Evolutionary conservation across 2,797 vertebrate genomes (phyloP).

Genomic region (Mallotus villosus): DNA sequence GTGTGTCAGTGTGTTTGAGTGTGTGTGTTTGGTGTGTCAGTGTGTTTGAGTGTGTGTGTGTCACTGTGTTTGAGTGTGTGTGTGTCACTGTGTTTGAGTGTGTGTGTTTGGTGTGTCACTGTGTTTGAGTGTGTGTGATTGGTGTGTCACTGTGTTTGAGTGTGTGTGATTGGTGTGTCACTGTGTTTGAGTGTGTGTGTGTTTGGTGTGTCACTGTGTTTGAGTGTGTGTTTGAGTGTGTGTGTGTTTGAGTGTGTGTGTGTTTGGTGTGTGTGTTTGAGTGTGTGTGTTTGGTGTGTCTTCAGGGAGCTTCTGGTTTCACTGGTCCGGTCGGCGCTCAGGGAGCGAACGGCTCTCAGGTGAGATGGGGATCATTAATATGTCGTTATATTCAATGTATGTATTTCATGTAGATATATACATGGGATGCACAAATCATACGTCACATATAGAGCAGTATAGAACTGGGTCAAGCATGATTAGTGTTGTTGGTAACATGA

Average conservation of each 20-base stretch:
- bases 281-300: slow-evolving; percentile 13
- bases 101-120: slow-evolving; percentile 12
- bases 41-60: slow-evolving; percentile 14
- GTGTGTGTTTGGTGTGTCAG: slow-evolving; percentile 15
- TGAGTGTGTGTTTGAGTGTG: slow-evolving; percentile 9
- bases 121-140: slow-evolving; percentile 9
- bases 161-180: slow-evolving; percentile 13
- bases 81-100: slow-evolving; percentile 5
- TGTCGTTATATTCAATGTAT: no score
- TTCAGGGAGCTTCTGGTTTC: slow-evolving; percentile 77
- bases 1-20: no score
- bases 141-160: slow-evolving; percentile 2
- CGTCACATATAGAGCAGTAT: background rate
- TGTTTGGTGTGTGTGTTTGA: background rate
- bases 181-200: slow-evolving; percentile 7
- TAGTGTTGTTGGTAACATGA: background rate
- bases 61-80: slow-evolving; percentile 8
- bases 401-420: no score
- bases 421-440: no score
- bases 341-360: slow-evolving; percentile 85
- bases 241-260: slow-evolving; percentile 8
- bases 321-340: slow-evolving; percentile 74
- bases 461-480: background rate
- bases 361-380: slow-evolving; percentile 47
- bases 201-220: slow-evolving; percentile 6